phyloP scores from a whole-genome alignment of 2,888 invertebrate species.

The Invenusta paracnida region DNA sequence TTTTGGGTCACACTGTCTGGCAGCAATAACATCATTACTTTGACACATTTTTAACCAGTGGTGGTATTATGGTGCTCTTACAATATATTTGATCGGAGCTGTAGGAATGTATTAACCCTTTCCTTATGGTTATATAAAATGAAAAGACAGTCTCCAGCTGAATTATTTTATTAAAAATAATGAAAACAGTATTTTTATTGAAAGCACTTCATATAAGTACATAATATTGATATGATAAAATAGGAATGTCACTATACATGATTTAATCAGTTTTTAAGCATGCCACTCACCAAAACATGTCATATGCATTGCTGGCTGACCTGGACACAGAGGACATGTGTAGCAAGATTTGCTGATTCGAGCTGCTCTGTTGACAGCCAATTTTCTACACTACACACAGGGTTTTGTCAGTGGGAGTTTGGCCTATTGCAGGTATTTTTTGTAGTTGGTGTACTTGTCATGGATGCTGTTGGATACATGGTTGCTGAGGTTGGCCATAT shows the following conservation, averaged over 20 bases:
- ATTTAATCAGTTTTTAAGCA: too few species aligned
- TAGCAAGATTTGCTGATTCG: not conserved
- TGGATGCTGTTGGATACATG: not conserved
- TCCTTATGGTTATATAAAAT: not conserved
- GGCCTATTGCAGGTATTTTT: not conserved
- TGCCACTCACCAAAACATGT: too few species aligned
- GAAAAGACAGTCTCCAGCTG: not conserved
- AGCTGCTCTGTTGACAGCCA: not conserved
- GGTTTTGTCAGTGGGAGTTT: not conserved
- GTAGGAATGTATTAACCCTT: too few species aligned
- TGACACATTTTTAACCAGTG: too few species aligned
- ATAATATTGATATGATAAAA: too few species aligned
- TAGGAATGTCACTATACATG: too few species aligned
- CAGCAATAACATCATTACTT: too few species aligned
- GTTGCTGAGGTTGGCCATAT: not conserved
- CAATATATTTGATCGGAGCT: too few species aligned
- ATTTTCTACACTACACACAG: not conserved
- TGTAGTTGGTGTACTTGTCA: not conserved
- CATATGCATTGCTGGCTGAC: not conserved
- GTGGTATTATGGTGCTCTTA: too few species aligned
- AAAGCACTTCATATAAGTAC: not conserved
- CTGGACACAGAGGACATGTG: not conserved
- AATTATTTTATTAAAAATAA: not conserved
- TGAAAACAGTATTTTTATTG: not conserved
- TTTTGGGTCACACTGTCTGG: too few species aligned